Conservation (phyloP, 92 coral and sea anemone species). For the Hydrozoanthus gracilis region DNA sequence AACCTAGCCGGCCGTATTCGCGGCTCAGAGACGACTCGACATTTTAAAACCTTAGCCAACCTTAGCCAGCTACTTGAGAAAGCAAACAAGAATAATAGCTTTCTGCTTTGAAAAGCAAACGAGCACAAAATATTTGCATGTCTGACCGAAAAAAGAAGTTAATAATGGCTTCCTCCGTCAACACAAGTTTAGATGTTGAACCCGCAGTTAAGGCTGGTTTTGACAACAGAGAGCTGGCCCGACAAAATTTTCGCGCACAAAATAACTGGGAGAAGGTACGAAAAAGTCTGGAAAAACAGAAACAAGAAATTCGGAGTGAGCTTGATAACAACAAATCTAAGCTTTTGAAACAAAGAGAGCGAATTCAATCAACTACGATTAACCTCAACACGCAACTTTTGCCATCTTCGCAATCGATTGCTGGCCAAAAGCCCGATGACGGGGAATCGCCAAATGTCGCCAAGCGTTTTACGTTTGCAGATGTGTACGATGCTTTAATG, state of each 20-base stretch:
- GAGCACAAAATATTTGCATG: neutral
- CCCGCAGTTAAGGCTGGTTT: slow-evolving; percentile 73
- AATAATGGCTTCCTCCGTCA: slow-evolving; percentile 48
- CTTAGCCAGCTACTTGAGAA: neutral
- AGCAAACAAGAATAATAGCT: neutral
- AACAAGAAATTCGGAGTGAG: slow-evolving; percentile 52
- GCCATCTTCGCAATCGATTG: neutral
- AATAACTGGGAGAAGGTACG: slow-evolving; percentile 64
- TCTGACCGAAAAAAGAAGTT: neutral
- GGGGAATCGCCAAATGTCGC: neutral
- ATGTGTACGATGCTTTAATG: slow-evolving; percentile 76
- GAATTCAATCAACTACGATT: slow-evolving; percentile 56
- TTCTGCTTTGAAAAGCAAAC: neutral
- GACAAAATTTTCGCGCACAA: slow-evolving; percentile 64
- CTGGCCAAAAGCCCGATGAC: slow-evolving; percentile 33
- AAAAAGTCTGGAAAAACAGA: slow-evolving; percentile 63
- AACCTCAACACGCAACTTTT: neutral
- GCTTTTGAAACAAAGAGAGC: slow-evolving; percentile 71
- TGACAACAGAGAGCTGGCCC: slow-evolving; percentile 65
- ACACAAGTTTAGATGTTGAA: slow-evolving; percentile 59
- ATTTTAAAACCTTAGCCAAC: neutral
- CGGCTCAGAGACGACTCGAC: neutral
- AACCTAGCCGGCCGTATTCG: neutral
- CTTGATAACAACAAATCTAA: slow-evolving; percentile 59
- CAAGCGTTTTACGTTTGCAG: slow-evolving; percentile 49